Conservation (phyloP, 2,797 vertebrate species). For the Ceyx erithaca region DNA sequence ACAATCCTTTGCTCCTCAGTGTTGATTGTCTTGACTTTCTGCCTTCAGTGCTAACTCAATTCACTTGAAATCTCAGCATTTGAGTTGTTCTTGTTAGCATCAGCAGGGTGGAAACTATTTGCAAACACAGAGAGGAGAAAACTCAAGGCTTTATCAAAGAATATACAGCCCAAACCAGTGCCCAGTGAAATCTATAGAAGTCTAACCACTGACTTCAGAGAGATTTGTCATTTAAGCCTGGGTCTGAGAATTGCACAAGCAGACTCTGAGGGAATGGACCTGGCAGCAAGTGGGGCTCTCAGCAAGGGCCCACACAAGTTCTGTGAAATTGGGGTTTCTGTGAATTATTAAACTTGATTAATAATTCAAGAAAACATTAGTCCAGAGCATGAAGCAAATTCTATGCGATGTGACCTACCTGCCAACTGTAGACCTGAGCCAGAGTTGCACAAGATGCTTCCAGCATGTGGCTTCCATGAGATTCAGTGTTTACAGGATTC, state of each 20-base stretch:
- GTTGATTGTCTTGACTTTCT: background rate
- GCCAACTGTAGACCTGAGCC: background rate
- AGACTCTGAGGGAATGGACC: background rate
- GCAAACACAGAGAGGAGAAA: background rate
- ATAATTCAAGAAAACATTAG: conserved; percentile 51
- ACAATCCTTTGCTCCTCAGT: background rate
- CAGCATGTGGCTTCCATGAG: background rate
- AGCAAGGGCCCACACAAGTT: background rate
- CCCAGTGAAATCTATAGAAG: background rate
- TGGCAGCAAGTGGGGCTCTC: background rate
- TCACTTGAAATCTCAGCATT: background rate
- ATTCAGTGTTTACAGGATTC: background rate
- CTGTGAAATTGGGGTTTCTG: background rate
- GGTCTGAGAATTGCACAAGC: background rate
- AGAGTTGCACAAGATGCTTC: conserved; percentile 16
- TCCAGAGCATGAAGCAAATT: conserved; percentile 34
- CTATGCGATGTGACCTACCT: background rate
- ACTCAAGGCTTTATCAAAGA: background rate
- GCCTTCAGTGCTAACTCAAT: background rate
- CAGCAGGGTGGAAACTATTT: background rate
- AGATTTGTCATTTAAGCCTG: background rate
- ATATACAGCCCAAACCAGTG: background rate
- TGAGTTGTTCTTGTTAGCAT: background rate
- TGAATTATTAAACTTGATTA: conserved; percentile 58
- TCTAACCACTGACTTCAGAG: background rate